Evolutionary conservation across 2,797 vertebrate species (phyloP).

Genomic region (Sebastes baramenuke): DNA sequence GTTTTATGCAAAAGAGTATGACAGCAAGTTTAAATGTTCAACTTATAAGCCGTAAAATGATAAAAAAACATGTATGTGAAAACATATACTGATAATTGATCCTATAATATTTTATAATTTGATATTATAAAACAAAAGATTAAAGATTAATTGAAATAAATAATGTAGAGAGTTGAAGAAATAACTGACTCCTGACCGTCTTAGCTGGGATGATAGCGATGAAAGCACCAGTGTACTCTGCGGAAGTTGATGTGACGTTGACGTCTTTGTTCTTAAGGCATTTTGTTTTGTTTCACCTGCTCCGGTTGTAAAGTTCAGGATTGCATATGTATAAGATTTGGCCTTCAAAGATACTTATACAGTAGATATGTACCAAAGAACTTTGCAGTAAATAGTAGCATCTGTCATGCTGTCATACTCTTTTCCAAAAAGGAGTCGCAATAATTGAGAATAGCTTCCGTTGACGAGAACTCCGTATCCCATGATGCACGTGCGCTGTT

Average conservation of each 20-base stretch:
- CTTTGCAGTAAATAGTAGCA: slow-evolving; percentile 34
- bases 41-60: not conserved
- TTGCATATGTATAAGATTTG: slow-evolving; percentile 79
- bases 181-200: not conserved
- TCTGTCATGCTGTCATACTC: slow-evolving; percentile 77
- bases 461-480: slow-evolving; percentile 31
- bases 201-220: slow-evolving; percentile 27
- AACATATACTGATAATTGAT: not conserved
- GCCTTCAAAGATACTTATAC: slow-evolving; percentile 48
- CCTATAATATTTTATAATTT: not conserved
- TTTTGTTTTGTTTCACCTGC: slow-evolving; percentile 69
- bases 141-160: slow-evolving; percentile 9
- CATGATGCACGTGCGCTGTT: slow-evolving; percentile 45
- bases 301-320: slow-evolving; percentile 61
- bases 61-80: not conserved
- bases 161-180: not conserved
- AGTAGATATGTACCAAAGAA: slow-evolving; percentile 65
- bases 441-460: slow-evolving; percentile 23
- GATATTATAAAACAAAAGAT: not conserved
- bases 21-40: slow-evolving; percentile 62
- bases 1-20: slow-evolving; percentile 73
- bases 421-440: slow-evolving; percentile 53
- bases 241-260: slow-evolving; percentile 57
- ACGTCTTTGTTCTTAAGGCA: slow-evolving; percentile 78
- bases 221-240: slow-evolving; percentile 71